Conservation (phyloP, 1,140 invertebrate genomes). For the Conus betulinus region DNA sequence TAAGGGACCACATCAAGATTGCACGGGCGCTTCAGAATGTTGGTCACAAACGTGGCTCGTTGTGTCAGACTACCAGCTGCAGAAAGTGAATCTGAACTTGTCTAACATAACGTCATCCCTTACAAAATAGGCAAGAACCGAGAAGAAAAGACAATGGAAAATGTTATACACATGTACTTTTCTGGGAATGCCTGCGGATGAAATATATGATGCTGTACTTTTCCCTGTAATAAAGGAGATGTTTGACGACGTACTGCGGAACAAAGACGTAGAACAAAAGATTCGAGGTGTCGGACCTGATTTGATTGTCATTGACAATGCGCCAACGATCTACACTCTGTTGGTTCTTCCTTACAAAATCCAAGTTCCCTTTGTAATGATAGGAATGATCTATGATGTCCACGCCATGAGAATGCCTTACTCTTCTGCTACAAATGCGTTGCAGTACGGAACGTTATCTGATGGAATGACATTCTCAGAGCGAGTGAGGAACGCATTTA, state of each 20-base stretch:
- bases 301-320: constrained; percentile 11
- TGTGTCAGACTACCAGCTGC: no score
- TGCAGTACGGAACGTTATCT: not conserved
- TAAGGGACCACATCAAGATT: no score
- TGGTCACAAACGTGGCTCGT: no score
- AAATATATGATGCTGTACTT: not conserved
- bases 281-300: constrained; percentile 12
- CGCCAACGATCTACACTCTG: not conserved
- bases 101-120: no score
- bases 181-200: no score
- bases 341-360: constrained; percentile 37
- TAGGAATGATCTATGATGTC: not conserved
- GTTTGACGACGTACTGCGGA: not conserved
- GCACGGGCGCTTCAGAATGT: no score
- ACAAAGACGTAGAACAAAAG: not conserved
- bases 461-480: constrained; percentile 35
- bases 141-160: no score
- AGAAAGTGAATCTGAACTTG: no score
- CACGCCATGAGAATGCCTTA: constrained; percentile 4
- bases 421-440: constrained; percentile 1
- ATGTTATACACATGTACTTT: no score
- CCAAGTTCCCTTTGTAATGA: constrained; percentile 33
- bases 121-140: no score
- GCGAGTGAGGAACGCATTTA: constrained; percentile 6
- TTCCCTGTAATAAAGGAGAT: not conserved